Evolutionary conservation across 2,797 vertebrate species (phyloP).

Genomic region (Phoebastria nigripes): DNA sequence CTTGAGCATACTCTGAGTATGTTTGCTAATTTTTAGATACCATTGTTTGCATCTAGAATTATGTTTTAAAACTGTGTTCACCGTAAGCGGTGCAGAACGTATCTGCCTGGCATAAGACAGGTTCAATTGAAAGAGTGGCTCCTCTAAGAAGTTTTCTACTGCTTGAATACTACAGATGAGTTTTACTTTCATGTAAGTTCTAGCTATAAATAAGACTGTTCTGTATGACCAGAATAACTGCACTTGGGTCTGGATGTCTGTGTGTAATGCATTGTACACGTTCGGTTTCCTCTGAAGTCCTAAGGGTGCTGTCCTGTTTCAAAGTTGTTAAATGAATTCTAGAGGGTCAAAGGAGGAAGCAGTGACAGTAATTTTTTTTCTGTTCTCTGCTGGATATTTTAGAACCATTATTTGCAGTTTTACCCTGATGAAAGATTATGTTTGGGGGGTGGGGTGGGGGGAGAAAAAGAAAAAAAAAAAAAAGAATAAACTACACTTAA

Average conservation of each 20-base stretch:
- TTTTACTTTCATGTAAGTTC: not conserved
- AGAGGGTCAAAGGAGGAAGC: not conserved
- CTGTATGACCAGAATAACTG: not conserved
- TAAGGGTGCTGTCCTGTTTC: not conserved
- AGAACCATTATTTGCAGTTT: not conserved
- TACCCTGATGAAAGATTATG: not conserved
- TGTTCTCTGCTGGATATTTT: not conserved
- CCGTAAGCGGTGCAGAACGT: not conserved
- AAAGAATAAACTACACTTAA: not conserved
- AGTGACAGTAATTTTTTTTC: not conserved
- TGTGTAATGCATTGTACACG: not conserved
- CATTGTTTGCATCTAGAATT: not conserved
- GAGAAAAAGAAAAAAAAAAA: no score
- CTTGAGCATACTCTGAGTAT: not conserved
- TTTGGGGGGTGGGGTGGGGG: not conserved
- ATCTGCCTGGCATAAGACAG: accelerated
- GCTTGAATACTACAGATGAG: not conserved
- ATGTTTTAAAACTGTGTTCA: not conserved
- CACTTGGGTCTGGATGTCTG: not conserved
- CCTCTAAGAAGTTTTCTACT: not conserved
- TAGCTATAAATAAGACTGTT: not conserved
- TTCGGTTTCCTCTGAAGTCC: not conserved
- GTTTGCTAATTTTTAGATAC: not conserved
- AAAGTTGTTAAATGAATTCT: not conserved
- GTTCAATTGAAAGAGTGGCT: not conserved